These are phyloP conservation scores for Tapera naevia DNA, from an alignment of 2,797 vertebrate species.

Conservation along the genomic window DNA sequence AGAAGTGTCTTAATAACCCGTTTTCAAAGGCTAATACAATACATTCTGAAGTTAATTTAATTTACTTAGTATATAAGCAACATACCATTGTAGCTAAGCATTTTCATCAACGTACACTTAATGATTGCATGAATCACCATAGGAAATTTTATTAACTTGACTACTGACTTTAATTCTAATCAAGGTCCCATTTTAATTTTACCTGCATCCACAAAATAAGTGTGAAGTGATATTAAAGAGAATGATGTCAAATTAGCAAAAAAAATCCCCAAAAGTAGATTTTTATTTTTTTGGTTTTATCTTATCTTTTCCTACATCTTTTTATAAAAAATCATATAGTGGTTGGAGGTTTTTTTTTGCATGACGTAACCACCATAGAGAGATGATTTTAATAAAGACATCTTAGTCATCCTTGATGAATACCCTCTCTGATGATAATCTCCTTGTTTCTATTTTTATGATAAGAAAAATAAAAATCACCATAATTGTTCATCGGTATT, in stretches of 20 bases:
- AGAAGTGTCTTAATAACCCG: not conserved
- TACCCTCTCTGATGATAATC: not conserved
- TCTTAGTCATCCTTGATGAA: not conserved
- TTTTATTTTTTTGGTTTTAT: not conserved
- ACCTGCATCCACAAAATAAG: not conserved
- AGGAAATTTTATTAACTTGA: slow-evolving; percentile 16
- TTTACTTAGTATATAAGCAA: not conserved
- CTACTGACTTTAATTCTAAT: not conserved
- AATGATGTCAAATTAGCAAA: not conserved
- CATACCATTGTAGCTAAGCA: not conserved
- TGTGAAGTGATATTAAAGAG: not conserved
- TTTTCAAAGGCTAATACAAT: not conserved
- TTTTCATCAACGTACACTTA: slow-evolving; percentile 31
- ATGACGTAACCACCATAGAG: not conserved
- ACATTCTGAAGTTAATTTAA: slow-evolving; percentile 21
- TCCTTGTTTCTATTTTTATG: not conserved
- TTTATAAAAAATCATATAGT: not conserved
- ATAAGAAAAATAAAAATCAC: not conserved
- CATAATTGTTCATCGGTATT: not conserved
- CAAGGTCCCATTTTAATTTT: not conserved
- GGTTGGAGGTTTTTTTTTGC: not conserved
- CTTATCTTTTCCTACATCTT: not conserved
- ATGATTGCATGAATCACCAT: not conserved
- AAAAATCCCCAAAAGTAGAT: not conserved
- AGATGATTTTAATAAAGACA: not conserved